Conservation (phyloP, 2,888 invertebrate genomes). For the Reticulitermes lucifugus region DNA sequence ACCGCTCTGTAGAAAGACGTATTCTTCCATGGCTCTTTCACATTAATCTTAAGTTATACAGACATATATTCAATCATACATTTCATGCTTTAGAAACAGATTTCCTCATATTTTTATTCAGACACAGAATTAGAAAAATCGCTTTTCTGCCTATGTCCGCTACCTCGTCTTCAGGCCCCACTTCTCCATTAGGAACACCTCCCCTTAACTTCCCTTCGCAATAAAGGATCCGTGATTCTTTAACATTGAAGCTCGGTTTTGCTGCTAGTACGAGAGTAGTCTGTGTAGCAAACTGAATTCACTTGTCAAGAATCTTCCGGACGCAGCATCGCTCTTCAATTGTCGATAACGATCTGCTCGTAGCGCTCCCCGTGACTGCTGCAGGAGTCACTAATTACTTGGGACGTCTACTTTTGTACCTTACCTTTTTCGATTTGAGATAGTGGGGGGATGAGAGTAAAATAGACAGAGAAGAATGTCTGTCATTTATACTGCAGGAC, state of each 20-base stretch:
- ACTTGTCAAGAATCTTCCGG: slow-evolving; percentile 18
- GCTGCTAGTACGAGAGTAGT: neutral
- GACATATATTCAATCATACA: slow-evolving; percentile 20
- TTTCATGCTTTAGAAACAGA: slow-evolving; percentile 22
- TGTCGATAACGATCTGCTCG: slow-evolving; percentile 37
- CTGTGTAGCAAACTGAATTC: slow-evolving; percentile 23
- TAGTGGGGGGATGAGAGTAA: neutral
- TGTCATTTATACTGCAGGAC: neutral
- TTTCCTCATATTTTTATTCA: slow-evolving; percentile 29
- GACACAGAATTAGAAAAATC: slow-evolving; percentile 24
- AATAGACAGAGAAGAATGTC: neutral
- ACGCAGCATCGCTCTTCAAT: slow-evolving; percentile 39
- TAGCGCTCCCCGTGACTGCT: slow-evolving; percentile 6
- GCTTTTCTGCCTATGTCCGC: slow-evolving; percentile 4
- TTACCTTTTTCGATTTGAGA: neutral
- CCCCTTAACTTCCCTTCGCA: neutral
- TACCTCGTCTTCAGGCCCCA: neutral
- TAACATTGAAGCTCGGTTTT: neutral
- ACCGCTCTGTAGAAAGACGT: neutral
- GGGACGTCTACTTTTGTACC: slow-evolving; percentile 30
- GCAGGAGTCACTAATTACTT: slow-evolving; percentile 38
- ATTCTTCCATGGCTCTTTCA: neutral
- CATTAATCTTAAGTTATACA: slow-evolving; percentile 2
- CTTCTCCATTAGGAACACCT: slow-evolving; percentile 1
- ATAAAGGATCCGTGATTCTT: neutral